These are phyloP conservation scores for Drosophila anomalata DNA, from an alignment of 2,888 invertebrate genomes.

Conservation along the genomic window DNA sequence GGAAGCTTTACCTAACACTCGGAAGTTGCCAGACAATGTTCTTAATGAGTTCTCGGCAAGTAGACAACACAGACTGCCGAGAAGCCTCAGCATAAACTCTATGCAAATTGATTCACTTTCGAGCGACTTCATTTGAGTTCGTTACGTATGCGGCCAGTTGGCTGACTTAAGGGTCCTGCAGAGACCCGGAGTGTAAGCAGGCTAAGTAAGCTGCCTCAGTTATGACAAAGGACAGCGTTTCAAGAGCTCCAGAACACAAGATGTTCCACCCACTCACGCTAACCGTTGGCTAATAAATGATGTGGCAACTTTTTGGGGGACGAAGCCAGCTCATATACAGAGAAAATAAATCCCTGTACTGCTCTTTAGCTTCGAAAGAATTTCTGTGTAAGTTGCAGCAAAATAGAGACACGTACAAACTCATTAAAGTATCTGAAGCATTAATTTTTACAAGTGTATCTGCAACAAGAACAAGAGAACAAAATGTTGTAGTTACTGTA, in stretches of 20 bases:
- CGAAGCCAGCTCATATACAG: slow-evolving; percentile 8
- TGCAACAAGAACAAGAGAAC: slow-evolving; percentile 16
- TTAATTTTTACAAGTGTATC: slow-evolving; percentile 11
- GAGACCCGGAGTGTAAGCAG: slow-evolving; percentile 22
- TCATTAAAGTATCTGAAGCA: too few species aligned
- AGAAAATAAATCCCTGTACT: not conserved
- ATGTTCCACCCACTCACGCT: slow-evolving; percentile 15
- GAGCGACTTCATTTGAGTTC: slow-evolving; percentile 71
- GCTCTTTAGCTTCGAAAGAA: too few species aligned
- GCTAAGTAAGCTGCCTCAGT: slow-evolving; percentile 41
- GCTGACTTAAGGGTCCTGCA: slow-evolving; percentile 30
- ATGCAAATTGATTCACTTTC: slow-evolving; percentile 69
- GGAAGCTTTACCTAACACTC: slow-evolving; percentile 25
- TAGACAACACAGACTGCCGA: slow-evolving; percentile 19
- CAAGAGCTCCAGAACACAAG: slow-evolving; percentile 26
- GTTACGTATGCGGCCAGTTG: slow-evolving; percentile 67
- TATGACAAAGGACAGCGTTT: slow-evolving; percentile 51
- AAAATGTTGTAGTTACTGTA: slow-evolving; percentile 34
- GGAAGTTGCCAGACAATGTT: slow-evolving; percentile 42
- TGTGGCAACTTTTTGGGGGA: slow-evolving; percentile 47
- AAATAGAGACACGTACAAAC: too few species aligned
- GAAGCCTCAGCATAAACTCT: slow-evolving; percentile 53
- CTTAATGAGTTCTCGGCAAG: slow-evolving; percentile 63
- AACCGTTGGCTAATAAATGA: slow-evolving; percentile 62
- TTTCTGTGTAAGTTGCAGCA: not conserved